These are phyloP conservation scores for Riptortus pedestris DNA, from an alignment of 1,140 invertebrate genomes.

Conservation along the genomic window DNA sequence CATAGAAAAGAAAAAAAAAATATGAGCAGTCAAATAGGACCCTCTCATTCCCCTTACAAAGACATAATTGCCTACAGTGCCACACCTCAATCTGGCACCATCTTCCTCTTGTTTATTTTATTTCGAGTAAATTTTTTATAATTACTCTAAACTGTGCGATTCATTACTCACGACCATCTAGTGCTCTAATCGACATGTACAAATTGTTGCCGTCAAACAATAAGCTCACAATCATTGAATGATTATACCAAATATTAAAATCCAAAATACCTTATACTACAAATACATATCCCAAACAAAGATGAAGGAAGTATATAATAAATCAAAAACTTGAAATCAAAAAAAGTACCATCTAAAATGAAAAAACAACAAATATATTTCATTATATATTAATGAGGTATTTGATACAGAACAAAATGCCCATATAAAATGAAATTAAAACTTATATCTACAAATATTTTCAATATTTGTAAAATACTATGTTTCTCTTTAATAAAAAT, in stretches of 20 bases:
- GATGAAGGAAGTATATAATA: background rate
- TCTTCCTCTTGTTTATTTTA: background rate
- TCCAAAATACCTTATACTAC: constrained; percentile 21
- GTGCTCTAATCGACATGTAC: constrained; percentile 27
- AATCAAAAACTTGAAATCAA: constrained; percentile 6
- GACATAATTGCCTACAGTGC: background rate
- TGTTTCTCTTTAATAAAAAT: constrained; percentile 17
- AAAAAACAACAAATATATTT: constrained; percentile 21
- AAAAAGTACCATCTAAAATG: constrained; percentile 21
- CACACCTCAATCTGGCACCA: background rate
- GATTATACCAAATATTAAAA: constrained; percentile 27
- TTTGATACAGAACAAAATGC: constrained; percentile 26
- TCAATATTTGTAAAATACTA: constrained; percentile 21
- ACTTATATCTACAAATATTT: constrained; percentile 25
- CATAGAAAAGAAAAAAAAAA: background rate
- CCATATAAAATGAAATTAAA: constrained; percentile 23
- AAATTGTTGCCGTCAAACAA: constrained; percentile 30
- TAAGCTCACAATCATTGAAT: constrained; percentile 29
- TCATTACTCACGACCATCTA: constrained; percentile 14
- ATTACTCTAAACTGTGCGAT: constrained; percentile 8
- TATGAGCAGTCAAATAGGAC: background rate
- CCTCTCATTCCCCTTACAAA: background rate
- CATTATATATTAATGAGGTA: constrained; percentile 11
- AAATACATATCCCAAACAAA: constrained; percentile 26
- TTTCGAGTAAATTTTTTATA: background rate